Conservation (phyloP, 2,113 vertebrate genomes). For the Chascanopsetta lugubris region DNA sequence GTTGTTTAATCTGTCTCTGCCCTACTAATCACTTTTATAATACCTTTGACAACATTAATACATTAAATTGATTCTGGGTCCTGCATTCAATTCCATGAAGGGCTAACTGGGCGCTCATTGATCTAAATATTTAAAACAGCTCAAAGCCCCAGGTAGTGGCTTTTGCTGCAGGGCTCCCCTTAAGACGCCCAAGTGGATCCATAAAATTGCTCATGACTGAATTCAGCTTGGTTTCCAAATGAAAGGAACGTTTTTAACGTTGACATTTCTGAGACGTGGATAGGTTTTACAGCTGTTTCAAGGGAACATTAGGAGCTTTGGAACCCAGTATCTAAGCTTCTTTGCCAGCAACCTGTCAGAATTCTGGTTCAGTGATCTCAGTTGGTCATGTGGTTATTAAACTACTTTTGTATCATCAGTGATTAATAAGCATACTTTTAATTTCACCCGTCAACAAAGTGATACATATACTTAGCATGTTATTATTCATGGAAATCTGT, state of each 20-base stretch:
- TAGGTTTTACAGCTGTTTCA: not conserved
- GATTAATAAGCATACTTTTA: no score
- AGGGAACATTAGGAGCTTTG: not conserved
- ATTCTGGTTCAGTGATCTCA: no score
- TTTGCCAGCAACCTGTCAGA: not conserved
- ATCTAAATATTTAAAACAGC: not conserved
- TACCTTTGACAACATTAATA: constrained; percentile 1
- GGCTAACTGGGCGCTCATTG: not conserved
- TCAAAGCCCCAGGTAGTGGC: not conserved
- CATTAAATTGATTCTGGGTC: not conserved
- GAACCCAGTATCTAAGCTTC: not conserved
- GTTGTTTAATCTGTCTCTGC: not conserved
- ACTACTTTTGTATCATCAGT: no score
- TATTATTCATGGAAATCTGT: no score
- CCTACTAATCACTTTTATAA: not conserved
- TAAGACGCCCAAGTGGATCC: not conserved
- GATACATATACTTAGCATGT: not conserved
- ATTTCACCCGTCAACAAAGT: not conserved
- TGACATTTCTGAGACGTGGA: not conserved
- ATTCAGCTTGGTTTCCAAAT: not conserved
- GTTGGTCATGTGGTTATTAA: no score
- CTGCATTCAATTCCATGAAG: not conserved
- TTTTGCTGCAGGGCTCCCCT: not conserved
- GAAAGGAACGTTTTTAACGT: not conserved
- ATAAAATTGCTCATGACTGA: not conserved